Evolutionary conservation across 2,797 vertebrate genomes (phyloP).

Genomic region (Bucorvus abyssinicus): DNA sequence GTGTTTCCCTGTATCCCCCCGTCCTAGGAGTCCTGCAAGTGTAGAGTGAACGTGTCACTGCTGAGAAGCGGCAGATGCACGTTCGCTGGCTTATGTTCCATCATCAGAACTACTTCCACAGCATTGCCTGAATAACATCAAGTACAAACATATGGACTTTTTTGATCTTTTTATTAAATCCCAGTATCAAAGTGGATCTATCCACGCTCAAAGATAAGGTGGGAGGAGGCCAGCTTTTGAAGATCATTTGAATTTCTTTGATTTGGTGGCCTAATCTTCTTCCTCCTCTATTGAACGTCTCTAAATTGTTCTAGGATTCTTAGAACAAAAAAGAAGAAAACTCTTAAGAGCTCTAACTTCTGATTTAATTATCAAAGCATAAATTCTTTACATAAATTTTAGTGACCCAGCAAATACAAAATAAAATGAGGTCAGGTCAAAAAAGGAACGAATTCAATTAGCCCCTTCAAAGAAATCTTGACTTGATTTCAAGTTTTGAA

Average conservation of each 20-base stretch:
- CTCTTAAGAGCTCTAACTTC: neutral
- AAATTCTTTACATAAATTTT: slow-evolving; percentile 6
- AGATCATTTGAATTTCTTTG: slow-evolving; percentile 42
- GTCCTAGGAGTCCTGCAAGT: neutral
- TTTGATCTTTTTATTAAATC: slow-evolving; percentile 34
- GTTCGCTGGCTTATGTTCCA: neutral
- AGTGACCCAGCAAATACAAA: neutral
- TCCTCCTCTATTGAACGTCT: slow-evolving; percentile 1
- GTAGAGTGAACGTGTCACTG: neutral
- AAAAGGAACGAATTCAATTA: slow-evolving; percentile 35
- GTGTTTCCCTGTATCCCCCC: neutral
- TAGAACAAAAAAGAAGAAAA: neutral
- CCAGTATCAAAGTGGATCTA: slow-evolving; percentile 38
- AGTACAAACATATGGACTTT: neutral
- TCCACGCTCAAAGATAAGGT: neutral
- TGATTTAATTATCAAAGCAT: slow-evolving; percentile 28
- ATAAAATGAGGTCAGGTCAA: neutral
- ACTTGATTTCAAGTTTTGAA: neutral
- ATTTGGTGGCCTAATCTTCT: slow-evolving; percentile 22
- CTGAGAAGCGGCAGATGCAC: neutral
- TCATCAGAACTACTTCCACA: neutral
- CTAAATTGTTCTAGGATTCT: slow-evolving; percentile 15
- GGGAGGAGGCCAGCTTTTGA: neutral
- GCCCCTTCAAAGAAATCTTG: neutral
- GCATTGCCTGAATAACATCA: neutral